Percentiles rank a stretch among this genome's conserved stretches.
These are phyloP conservation scores for Chionomys nivalis DNA, from an alignment of 2,113 vertebrate genomes.

Conservation along the genomic window DNA sequence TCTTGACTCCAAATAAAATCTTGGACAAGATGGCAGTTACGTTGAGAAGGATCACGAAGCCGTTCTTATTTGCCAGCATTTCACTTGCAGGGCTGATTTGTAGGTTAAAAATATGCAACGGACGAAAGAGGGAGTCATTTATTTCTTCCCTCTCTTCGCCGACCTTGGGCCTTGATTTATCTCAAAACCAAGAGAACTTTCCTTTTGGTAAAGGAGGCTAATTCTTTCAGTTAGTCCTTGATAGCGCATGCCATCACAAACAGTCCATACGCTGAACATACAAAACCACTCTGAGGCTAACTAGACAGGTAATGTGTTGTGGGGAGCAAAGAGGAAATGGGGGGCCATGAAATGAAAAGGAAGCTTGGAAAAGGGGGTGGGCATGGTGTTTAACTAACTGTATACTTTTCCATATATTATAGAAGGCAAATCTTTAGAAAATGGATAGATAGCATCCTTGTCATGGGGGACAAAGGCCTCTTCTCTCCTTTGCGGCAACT, in stretches of 20 bases:
- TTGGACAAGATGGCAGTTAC: slow-evolving; percentile 48
- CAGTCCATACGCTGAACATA: slow-evolving; percentile 26
- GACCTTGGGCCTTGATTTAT: slow-evolving; percentile 74
- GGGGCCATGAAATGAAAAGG: neutral
- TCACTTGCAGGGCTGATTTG: slow-evolving; percentile 44
- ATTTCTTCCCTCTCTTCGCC: slow-evolving; percentile 53
- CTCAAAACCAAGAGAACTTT: slow-evolving; percentile 66
- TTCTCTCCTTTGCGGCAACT: neutral
- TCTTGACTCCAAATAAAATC: slow-evolving; percentile 63
- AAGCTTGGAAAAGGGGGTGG: neutral
- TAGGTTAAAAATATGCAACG: slow-evolving; percentile 55
- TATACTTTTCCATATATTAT: neutral
- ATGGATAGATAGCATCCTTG: rapidly evolving
- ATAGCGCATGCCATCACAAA: slow-evolving; percentile 70
- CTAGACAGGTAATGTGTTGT: neutral
- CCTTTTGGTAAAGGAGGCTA: slow-evolving; percentile 37
- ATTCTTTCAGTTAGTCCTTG: slow-evolving; percentile 53
- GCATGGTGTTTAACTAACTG: neutral
- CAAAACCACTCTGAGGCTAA: neutral
- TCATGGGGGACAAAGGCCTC: rapidly evolving
- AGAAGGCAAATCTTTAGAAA: neutral
- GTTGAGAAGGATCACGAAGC: neutral
- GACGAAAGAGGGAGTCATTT: slow-evolving; percentile 63
- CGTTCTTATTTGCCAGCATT: slow-evolving; percentile 36
- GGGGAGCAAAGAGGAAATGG: neutral